Evolutionary conservation across 92 coral and sea anemone species (phyloP).

Genomic region (Actinernus sp.): DNA sequence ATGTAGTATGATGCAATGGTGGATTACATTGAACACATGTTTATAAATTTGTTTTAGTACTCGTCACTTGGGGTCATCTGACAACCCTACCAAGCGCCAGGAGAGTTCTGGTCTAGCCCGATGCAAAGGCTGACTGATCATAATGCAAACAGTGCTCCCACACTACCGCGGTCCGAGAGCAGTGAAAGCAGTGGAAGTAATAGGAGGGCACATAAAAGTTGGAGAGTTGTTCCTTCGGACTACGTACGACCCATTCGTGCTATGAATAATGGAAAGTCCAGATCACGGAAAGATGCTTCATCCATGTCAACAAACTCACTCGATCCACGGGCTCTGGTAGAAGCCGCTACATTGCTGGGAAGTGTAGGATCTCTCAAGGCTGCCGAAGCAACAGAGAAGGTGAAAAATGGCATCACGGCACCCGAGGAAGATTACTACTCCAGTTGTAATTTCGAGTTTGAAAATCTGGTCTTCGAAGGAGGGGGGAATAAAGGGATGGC

Average conservation of each 20-base stretch:
- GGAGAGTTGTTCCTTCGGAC: constrained; percentile 62
- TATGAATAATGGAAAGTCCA: constrained; percentile 48
- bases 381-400: constrained; percentile 69
- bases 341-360: constrained; percentile 80
- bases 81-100: constrained; percentile 9
- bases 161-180: not conserved
- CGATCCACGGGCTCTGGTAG: constrained; percentile 61
- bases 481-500: constrained; percentile 99
- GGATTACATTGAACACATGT: too few relatives aligned
- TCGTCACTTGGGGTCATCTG: too few relatives aligned
- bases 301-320: constrained; percentile 41
- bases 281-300: not conserved
- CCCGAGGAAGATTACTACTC: constrained; percentile 65
- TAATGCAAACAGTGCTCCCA: constrained; percentile 62
- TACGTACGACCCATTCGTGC: constrained; percentile 53
- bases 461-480: constrained; percentile 96
- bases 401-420: constrained; percentile 37
- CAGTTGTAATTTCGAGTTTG: constrained; percentile 77
- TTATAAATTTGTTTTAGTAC: too few relatives aligned
- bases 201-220: constrained; percentile 20
- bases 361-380: constrained; percentile 86
- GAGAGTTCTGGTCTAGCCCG: constrained; percentile 40
- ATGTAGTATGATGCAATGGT: too few relatives aligned
- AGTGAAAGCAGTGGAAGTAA: not conserved
- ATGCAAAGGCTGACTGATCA: constrained; percentile 57